Conservation (phyloP, 2,797 vertebrate genomes). For the Petrocephalus schoutedeni region DNA sequence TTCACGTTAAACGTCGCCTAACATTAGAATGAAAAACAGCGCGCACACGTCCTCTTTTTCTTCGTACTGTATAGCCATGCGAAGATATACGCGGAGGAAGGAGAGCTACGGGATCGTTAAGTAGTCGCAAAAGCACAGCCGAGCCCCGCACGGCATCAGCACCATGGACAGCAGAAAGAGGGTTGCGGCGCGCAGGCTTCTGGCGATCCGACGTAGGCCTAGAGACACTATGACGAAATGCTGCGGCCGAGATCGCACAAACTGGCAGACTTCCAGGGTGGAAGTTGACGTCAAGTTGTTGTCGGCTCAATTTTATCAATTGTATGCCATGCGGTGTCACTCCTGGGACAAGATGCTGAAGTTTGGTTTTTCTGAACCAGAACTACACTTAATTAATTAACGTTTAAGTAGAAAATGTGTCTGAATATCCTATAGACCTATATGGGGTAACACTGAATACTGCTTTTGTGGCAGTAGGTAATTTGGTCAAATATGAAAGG, state of each 20-base stretch:
- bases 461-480: background rate
- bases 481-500: background rate
- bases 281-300: conserved; percentile 15
- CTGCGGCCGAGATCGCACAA: background rate
- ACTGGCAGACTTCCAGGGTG: background rate
- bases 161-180: conserved; percentile 63
- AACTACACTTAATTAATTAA: background rate
- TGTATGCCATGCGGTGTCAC: background rate
- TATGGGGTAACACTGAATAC: background rate
- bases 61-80: background rate
- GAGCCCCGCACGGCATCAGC: conserved; percentile 48
- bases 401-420: background rate
- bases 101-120: background rate
- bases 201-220: background rate
- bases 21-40: background rate
- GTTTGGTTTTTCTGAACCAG: background rate
- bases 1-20: background rate
- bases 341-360: background rate
- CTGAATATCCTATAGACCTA: background rate
- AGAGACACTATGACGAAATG: conserved; percentile 27
- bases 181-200: conserved; percentile 24
- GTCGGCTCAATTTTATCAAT: background rate
- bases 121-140: background rate
- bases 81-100: background rate
- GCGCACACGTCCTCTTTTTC: background rate